Percentiles rank a stretch among this genome's conserved stretches.
Conservation (phyloP, 1,140 invertebrate species). For the Hyposmocoma kahamanoa region DNA sequence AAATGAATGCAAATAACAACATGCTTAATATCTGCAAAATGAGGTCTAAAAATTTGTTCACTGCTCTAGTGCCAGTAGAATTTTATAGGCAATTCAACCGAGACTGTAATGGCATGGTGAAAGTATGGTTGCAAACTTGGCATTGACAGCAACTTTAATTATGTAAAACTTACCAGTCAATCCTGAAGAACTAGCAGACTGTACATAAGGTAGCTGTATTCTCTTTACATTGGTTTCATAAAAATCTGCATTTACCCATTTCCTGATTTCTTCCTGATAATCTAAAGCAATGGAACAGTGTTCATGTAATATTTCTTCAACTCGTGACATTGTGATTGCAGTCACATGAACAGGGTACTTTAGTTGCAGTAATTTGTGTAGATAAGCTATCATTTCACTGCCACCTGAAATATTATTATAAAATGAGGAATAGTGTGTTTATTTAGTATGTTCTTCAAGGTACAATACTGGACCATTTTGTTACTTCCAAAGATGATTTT, state of each 20-base stretch:
- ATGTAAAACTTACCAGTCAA: conserved; percentile 48
- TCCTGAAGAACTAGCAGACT: conserved; percentile 56
- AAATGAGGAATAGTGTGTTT: not conserved
- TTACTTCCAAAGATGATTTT: too few species aligned
- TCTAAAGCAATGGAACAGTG: conserved; percentile 85
- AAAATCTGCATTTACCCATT: conserved; percentile 87
- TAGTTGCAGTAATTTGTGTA: conserved; percentile 93
- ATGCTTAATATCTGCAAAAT: too few species aligned
- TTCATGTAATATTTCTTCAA: conserved; percentile 89
- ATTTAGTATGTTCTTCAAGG: not conserved
- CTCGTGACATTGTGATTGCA: conserved; percentile 88
- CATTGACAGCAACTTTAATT: too few species aligned
- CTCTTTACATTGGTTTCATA: conserved; percentile 89
- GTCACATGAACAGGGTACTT: conserved; percentile 95
- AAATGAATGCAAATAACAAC: not conserved
- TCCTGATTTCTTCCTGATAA: conserved; percentile 85
- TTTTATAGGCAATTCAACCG: too few species aligned
- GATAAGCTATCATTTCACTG: conserved; percentile 87
- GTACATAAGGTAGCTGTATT: conserved; percentile 88
- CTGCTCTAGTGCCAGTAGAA: too few species aligned
- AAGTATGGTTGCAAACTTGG: too few species aligned
- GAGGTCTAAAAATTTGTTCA: too few species aligned
- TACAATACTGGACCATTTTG: not conserved
- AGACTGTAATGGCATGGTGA: too few species aligned
- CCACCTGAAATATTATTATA: too few species aligned